These are phyloP conservation scores for Cryptotis parvus DNA, from an alignment of 2,113 vertebrate genomes.

Conservation along the genomic window DNA sequence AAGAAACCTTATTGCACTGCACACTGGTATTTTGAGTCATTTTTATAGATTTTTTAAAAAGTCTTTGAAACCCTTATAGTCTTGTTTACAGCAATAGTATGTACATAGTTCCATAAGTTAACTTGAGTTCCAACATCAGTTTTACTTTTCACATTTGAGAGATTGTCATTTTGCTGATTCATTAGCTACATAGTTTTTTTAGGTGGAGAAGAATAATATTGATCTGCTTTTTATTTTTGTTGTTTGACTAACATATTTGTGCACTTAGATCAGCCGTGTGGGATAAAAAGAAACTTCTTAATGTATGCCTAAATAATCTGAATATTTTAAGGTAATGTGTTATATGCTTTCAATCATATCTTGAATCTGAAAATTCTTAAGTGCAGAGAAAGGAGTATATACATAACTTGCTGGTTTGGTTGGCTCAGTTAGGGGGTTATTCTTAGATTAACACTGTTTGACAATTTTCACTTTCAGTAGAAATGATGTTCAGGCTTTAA, in stretches of 20 bases:
- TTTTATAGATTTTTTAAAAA: constrained; percentile 65
- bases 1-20: constrained; percentile 80
- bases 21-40: constrained; percentile 70
- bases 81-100: constrained; percentile 69
- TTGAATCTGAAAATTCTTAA: constrained; percentile 84
- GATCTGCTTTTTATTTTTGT: constrained; percentile 30
- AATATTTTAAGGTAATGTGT: constrained; percentile 70
- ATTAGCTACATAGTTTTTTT: constrained; percentile 2
- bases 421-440: constrained; percentile 44
- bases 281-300: constrained; percentile 58
- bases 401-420: constrained; percentile 80
- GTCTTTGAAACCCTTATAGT: constrained; percentile 53
- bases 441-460: constrained; percentile 82
- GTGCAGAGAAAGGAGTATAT: constrained; percentile 80
- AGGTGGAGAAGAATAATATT: constrained; percentile 64
- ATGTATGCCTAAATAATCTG: constrained; percentile 59
- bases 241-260: neutral
- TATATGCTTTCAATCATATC: constrained; percentile 1
- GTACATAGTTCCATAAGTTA: constrained; percentile 47
- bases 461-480: constrained; percentile 85
- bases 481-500: constrained; percentile 83
- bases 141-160: constrained; percentile 62
- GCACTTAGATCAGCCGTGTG: constrained; percentile 52
- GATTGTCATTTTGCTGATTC: constrained; percentile 43
- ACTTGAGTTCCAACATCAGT: constrained; percentile 66